phyloP scores from a whole-genome alignment of 2,888 invertebrate genomes.

The Morinoia aosen region DNA sequence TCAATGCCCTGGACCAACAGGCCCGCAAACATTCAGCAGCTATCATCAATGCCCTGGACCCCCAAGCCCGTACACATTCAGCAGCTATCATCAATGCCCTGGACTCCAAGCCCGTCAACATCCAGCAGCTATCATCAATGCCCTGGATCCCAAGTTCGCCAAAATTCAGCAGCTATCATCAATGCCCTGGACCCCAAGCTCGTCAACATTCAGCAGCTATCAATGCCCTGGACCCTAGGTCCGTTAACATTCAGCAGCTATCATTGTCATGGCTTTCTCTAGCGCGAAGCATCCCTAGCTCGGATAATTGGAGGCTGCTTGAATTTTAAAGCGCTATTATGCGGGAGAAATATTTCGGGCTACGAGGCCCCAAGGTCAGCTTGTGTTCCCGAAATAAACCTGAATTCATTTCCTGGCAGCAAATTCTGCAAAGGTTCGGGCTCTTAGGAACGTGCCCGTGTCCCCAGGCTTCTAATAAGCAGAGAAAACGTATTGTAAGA shows the following conservation, averaged over 20 bases:
- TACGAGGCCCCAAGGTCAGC: neutral
- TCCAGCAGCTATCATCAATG: neutral
- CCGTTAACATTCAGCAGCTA: constrained; percentile 17
- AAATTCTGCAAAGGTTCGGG: neutral
- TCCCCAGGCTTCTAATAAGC: neutral
- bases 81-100: too few species aligned
- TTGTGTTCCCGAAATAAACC: constrained; percentile 15
- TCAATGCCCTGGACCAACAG: too few species aligned
- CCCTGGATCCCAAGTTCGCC: neutral
- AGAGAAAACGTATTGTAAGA: neutral
- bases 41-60: too few species aligned
- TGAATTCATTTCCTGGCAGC: neutral
- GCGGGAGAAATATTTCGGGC: neutral
- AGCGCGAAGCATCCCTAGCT: neutral
- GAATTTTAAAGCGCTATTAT: constrained; percentile 17
- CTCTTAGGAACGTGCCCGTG: neutral
- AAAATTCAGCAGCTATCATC: neutral
- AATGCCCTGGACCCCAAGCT: neutral
- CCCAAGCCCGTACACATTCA: too few species aligned
- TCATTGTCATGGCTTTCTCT: neutral
- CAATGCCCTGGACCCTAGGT: neutral
- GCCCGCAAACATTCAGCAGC: too few species aligned
- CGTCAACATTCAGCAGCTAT: neutral
- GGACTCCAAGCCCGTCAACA: neutral
- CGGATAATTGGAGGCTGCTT: constrained; percentile 9